A percentile compares a stretch with the other conserved stretches of the same genome.
phyloP scores from a whole-genome alignment of 2,888 invertebrate species.

The Pachycephus smyrnensis region DNA sequence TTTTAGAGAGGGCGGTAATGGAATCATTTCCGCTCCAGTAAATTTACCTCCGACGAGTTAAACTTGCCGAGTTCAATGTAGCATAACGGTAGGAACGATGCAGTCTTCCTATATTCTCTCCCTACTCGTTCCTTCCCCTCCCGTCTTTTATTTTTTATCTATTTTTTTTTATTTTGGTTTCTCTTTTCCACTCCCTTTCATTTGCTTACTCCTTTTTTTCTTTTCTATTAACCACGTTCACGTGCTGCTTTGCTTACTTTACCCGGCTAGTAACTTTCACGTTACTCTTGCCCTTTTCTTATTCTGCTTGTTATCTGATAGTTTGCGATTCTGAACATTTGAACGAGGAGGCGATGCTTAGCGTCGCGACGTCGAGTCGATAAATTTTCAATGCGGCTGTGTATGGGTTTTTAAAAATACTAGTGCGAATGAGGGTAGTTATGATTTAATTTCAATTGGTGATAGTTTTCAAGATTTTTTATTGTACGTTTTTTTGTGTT shows the following conservation, averaged over 20 bases:
- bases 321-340: background rate
- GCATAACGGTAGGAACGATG: constrained; percentile 27
- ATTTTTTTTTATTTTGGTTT: background rate
- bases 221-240: background rate
- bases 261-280: background rate
- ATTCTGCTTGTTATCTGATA: background rate
- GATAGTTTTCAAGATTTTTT: background rate
- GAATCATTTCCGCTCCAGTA: constrained; percentile 36
- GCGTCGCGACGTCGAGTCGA: background rate
- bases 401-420: background rate
- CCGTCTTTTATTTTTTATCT: background rate
- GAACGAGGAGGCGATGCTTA: background rate
- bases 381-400: background rate
- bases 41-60: constrained; percentile 29
- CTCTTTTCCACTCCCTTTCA: background rate
- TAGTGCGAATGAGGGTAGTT: background rate
- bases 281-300: background rate
- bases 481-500: background rate
- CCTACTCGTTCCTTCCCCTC: background rate
- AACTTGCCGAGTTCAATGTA: constrained; percentile 35
- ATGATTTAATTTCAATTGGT: background rate
- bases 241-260: background rate
- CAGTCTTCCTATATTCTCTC: background rate
- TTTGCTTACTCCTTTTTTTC: background rate
- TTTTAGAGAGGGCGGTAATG: constrained; percentile 24